Conservation (phyloP, 2,797 vertebrate genomes). For the Allenopithecus nigroviridis region DNA sequence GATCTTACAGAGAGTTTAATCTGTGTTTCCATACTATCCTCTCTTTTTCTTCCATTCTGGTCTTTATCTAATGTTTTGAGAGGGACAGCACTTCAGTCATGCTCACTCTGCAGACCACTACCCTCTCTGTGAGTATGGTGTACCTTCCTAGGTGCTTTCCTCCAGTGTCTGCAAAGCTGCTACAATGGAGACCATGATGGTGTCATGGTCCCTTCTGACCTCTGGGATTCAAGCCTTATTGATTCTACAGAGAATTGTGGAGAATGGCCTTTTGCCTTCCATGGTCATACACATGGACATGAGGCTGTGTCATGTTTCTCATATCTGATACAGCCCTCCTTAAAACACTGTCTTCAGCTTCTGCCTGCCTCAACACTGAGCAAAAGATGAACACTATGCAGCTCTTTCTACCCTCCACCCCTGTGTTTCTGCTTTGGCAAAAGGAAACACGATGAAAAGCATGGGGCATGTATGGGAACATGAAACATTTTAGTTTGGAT, state of each 20-base stretch:
- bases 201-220: neutral
- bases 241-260: neutral
- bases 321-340: neutral
- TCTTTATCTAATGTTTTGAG: neutral
- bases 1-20: neutral
- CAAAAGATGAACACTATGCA: neutral
- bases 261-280: neutral
- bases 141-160: neutral
- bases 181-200: neutral
- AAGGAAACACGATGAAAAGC: neutral
- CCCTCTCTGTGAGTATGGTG: neutral
- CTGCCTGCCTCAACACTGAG: neutral
- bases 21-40: neutral
- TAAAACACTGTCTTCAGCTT: constrained; percentile 24
- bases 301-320: neutral
- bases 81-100: neutral
- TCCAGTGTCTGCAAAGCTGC: neutral
- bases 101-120: neutral
- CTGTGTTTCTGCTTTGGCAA: neutral
- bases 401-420: neutral
- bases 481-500: neutral
- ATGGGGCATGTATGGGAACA: neutral
- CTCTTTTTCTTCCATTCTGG: neutral
- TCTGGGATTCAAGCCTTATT: neutral
- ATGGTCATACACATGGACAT: neutral